These are phyloP conservation scores for Hypotaenidia okinawae DNA, from an alignment of 2,797 vertebrate species.

Conservation along the genomic window DNA sequence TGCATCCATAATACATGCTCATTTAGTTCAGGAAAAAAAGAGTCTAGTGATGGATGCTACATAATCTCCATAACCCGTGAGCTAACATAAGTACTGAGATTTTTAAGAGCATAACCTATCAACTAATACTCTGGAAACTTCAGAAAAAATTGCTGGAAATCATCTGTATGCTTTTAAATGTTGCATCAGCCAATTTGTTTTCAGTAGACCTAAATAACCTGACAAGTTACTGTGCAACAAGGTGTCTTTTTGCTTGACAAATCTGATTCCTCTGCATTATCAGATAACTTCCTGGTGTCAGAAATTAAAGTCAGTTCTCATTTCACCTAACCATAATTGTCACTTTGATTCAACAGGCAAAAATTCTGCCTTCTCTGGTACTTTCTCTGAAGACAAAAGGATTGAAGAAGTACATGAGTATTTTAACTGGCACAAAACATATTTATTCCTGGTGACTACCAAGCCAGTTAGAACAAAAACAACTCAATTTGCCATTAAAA, in stretches of 20 bases:
- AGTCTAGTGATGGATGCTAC: background rate
- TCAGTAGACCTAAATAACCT: background rate
- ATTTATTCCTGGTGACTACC: background rate
- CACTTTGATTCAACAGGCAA: background rate
- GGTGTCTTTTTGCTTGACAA: background rate
- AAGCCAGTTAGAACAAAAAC: background rate
- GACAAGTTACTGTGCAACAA: background rate
- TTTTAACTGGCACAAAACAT: background rate
- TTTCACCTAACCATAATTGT: background rate
- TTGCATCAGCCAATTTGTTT: background rate
- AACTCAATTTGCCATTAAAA: background rate
- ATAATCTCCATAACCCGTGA: background rate
- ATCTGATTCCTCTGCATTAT: background rate
- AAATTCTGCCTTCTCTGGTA: background rate
- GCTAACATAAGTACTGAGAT: background rate
- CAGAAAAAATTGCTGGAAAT: background rate
- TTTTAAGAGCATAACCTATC: constrained; percentile 5
- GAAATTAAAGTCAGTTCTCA: background rate
- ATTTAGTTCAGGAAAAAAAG: background rate
- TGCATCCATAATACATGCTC: background rate
- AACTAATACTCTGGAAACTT: background rate
- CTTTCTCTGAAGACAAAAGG: background rate
- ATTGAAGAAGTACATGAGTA: fast-evolving
- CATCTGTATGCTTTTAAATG: background rate
- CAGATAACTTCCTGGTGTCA: background rate